Percentiles rank a stretch among this genome's conserved stretches.
phyloP scores from a whole-genome alignment of 2,888 invertebrate species.

The Acleris holmiana region DNA sequence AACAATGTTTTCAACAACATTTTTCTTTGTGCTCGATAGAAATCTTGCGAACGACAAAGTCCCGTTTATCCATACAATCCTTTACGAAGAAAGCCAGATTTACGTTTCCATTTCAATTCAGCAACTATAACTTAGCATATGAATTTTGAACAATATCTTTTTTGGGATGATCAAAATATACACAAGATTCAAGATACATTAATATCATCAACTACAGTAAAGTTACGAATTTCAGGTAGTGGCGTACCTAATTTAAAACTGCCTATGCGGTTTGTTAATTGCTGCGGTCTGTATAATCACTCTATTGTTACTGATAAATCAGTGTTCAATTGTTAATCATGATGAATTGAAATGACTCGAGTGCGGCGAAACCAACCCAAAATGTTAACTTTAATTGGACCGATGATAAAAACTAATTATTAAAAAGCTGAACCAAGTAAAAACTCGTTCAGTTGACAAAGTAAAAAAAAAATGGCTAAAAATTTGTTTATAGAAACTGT shows the following conservation, averaged over 20 bases:
- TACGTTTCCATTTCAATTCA: neutral
- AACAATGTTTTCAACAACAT: no score
- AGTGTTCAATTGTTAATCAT: constrained; percentile 30
- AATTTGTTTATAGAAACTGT: neutral
- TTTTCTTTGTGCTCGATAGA: neutral
- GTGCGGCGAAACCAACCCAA: constrained; percentile 2
- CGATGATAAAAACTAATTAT: neutral
- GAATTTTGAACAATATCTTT: neutral
- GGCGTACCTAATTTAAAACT: constrained; percentile 33
- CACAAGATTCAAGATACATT: neutral
- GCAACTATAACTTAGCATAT: neutral
- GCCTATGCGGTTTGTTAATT: constrained; percentile 31
- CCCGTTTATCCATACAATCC: neutral
- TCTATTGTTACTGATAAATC: constrained; percentile 34
- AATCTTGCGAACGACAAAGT: neutral
- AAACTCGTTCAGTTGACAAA: no score
- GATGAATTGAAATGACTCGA: constrained; percentile 21
- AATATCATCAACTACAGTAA: neutral
- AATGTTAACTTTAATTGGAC: neutral
- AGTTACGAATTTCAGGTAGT: constrained; percentile 9
- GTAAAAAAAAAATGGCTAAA: neutral
- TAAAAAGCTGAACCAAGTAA: neutral
- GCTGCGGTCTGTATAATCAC: constrained; percentile 36
- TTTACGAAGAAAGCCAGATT: neutral
- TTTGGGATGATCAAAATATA: no score